phyloP scores from a whole-genome alignment of 2,113 vertebrate genomes.

The human region DNA sequence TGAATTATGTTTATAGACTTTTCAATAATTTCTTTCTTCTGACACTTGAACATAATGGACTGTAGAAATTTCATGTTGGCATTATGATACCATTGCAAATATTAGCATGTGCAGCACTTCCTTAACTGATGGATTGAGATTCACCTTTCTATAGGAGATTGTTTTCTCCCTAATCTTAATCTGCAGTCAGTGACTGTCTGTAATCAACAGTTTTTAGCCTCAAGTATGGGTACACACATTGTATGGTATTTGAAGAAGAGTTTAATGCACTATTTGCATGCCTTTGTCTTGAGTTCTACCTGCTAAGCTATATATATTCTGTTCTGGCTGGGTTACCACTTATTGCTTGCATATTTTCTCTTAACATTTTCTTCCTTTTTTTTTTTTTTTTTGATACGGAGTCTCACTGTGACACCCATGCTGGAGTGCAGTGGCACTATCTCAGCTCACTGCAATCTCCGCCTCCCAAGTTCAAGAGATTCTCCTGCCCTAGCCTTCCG shows the following conservation, averaged over 20 bases:
- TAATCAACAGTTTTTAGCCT: constrained; percentile 51
- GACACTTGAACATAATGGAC: neutral
- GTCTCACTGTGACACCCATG: no score
- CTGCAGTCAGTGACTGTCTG: constrained; percentile 48
- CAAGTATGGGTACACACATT: constrained; percentile 50
- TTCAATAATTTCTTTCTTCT: constrained; percentile 27
- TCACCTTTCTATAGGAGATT: neutral
- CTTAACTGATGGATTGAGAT: neutral
- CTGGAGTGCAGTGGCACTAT: no score
- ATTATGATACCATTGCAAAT: constrained; percentile 23
- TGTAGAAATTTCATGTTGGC: neutral
- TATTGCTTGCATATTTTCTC: constrained; percentile 68
- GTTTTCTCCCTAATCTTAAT: constrained; percentile 23
- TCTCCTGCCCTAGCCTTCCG: no score
- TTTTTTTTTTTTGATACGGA: no score
- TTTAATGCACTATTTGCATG: constrained; percentile 63
- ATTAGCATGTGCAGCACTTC: neutral
- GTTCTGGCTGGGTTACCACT: constrained; percentile 40
- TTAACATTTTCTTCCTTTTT: neutral
- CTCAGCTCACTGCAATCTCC: no score
- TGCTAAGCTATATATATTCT: constrained; percentile 69
- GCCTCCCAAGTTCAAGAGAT: no score
- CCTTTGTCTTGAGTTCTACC: constrained; percentile 66
- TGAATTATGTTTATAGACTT: neutral
- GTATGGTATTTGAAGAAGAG: constrained; percentile 53